Evolutionary conservation across 2,797 vertebrate genomes (phyloP), one percentile per base, ranked within the genome.

Genomic region (Centropyge bicolor): DNA sequence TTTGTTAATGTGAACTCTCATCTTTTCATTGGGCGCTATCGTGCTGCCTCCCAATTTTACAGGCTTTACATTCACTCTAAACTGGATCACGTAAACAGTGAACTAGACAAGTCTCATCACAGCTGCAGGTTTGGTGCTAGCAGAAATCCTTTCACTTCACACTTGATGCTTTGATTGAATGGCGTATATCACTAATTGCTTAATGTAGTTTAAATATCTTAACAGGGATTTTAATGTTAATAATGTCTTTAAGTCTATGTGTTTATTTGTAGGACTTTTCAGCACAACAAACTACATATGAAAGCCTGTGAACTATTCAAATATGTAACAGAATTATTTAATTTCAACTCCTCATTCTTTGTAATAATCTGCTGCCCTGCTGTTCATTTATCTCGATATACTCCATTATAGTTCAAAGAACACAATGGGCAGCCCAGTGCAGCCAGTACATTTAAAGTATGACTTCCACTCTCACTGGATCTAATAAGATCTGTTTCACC

Each of bases 401-500:
- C 19, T 76, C 22, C 31, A 10, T 60, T 60, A 74, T 61, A 48
- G 48, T 40, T 46, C 31, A 54, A 61, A 59, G n/a, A 72, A 77
- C 79, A 87, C 83, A 88, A 84, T 63, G 70, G 72, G 52, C 68
- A 59, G 71, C 41, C 52, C 36, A 48, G 65, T 66, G 49, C 62
- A 62, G 76, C 49, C 52, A 24, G 65, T 41, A 73, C 55, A 75
- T 76, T 79, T 79, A 76, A 69, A 87, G 70, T 71, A 65, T 80
- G 86, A 79, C 81, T 86, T 74, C 67, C 60, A 59, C 48, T 77
- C 57, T 75, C 19, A 22, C 54, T 54, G 74, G 81, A 76, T 80
- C 60, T 79, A 87, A 87, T 86, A 69, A 87, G 72, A 84, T 76
- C 69, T 17, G 54, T 80, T 88, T 90, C 86, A 89, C 81, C 83